Percentiles rank a stretch among this genome's conserved stretches.
Evolutionary conservation across 2,797 vertebrate species (phyloP).

Genomic region (Cirrhinus molitorella): DNA sequence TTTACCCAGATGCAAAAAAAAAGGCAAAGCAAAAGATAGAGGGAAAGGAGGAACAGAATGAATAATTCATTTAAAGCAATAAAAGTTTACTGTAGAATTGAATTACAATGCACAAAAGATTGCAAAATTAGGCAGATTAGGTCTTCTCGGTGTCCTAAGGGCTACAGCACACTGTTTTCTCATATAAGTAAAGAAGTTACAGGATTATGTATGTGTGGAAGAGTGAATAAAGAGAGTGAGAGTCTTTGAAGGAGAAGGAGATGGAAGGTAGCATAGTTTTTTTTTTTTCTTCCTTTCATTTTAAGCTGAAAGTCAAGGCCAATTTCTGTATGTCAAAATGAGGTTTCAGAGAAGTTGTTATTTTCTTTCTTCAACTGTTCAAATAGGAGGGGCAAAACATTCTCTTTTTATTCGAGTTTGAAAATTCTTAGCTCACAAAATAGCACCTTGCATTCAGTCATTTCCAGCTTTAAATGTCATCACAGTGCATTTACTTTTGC

Average conservation of each 20-base stretch:
- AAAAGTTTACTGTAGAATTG: constrained; percentile 11
- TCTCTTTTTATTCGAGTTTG: neutral
- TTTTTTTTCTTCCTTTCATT: neutral
- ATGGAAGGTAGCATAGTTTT: neutral
- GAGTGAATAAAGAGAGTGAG: neutral
- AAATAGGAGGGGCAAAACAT: neutral
- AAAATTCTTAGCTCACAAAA: constrained; percentile 14
- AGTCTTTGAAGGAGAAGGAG: neutral
- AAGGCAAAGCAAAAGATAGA: neutral
- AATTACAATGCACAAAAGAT: constrained; percentile 24
- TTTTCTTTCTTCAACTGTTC: constrained; percentile 14
- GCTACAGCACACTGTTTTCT: neutral
- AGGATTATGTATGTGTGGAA: constrained; percentile 30
- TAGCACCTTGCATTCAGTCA: neutral
- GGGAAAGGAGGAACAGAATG: neutral
- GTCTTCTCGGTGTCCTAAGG: neutral
- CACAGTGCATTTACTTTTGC: neutral
- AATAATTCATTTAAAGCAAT: constrained; percentile 34
- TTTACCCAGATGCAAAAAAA: constrained; percentile 22
- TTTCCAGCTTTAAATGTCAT: constrained; percentile 39
- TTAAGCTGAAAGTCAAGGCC: constrained; percentile 8
- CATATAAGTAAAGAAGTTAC: neutral
- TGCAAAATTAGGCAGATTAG: constrained; percentile 27
- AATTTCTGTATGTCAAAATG: constrained; percentile 6
- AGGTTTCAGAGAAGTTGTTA: constrained; percentile 20